These are phyloP conservation scores for Mystacides longicornis DNA, from an alignment of 2,888 invertebrate genomes.

Conservation along the genomic window DNA sequence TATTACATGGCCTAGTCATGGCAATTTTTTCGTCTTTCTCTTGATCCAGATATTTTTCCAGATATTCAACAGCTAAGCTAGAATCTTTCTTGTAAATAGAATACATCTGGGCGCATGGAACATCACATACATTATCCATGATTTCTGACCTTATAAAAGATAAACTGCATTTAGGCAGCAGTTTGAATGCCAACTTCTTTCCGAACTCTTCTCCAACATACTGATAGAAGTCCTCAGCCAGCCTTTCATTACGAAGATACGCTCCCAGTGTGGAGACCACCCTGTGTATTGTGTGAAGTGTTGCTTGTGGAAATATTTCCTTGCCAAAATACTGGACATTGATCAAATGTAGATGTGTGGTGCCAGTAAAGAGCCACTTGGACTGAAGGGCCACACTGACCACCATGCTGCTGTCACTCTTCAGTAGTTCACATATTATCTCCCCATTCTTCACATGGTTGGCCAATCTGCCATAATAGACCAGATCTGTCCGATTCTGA, in stretches of 20 bases:
- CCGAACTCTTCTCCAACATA: constrained; percentile 27
- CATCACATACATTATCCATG: not conserved
- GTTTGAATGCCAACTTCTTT: constrained; percentile 27
- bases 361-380: constrained; percentile 31
- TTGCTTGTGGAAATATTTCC: constrained; percentile 29
- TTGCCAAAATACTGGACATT: constrained; percentile 29
- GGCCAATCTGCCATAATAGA: constrained; percentile 17
- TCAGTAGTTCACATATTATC: constrained; percentile 29
- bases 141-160: constrained; percentile 23
- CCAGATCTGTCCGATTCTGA: constrained; percentile 9
- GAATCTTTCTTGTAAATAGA: constrained; percentile 27
- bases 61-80: constrained; percentile 29
- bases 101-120: constrained; percentile 5
- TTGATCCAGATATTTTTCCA: constrained; percentile 26
- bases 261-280: constrained; percentile 29
- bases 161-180: constrained; percentile 30
- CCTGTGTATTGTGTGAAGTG: constrained; percentile 29
- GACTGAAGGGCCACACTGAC: constrained; percentile 30
- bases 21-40: not conserved
- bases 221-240: constrained; percentile 31
- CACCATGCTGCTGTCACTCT: constrained; percentile 30
- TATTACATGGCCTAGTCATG: no score
- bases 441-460: constrained; percentile 21
- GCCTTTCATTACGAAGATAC: constrained; percentile 26
- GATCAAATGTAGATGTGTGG: constrained; percentile 25